Evolutionary conservation across 1,140 invertebrate genomes (phyloP).

Genomic region (Anastrepha ludens): DNA sequence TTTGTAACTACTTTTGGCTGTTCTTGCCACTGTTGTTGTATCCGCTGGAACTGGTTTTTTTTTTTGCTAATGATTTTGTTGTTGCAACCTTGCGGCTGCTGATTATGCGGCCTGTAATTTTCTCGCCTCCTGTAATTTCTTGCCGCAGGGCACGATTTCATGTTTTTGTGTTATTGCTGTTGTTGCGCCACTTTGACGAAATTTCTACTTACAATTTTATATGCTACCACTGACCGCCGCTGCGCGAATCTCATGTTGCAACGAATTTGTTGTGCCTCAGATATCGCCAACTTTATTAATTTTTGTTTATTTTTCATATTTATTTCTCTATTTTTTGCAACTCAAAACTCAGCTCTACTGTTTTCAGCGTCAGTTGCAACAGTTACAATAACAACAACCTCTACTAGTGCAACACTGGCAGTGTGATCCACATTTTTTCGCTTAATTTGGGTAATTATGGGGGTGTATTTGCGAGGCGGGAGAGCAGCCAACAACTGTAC

Average conservation of each 20-base stretch:
- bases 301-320: conserved; percentile 5
- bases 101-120: conserved; percentile 34
- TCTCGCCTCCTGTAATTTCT: conserved; percentile 38
- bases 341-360: background rate
- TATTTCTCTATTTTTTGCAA: background rate
- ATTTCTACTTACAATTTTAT: background rate
- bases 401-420: background rate
- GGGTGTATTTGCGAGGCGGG: conserved; percentile 22
- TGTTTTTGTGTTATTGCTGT: background rate
- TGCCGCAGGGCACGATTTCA: conserved; percentile 33
- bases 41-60: background rate
- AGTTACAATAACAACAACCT: background rate
- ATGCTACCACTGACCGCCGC: background rate
- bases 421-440: conserved; percentile 34
- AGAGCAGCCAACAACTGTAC: background rate
- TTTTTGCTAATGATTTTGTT: background rate
- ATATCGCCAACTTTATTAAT: background rate
- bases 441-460: conserved; percentile 48
- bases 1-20: background rate
- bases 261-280: conserved; percentile 9
- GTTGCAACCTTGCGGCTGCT: conserved; percentile 20
- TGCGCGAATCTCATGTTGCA: background rate
- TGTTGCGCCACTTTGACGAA: conserved; percentile 1
- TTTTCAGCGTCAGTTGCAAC: background rate
- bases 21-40: background rate